A percentile compares a stretch with the other conserved stretches of the same genome.
phyloP scores from a whole-genome alignment of 2,113 vertebrate genomes.

The Poicephalus meyeri region DNA sequence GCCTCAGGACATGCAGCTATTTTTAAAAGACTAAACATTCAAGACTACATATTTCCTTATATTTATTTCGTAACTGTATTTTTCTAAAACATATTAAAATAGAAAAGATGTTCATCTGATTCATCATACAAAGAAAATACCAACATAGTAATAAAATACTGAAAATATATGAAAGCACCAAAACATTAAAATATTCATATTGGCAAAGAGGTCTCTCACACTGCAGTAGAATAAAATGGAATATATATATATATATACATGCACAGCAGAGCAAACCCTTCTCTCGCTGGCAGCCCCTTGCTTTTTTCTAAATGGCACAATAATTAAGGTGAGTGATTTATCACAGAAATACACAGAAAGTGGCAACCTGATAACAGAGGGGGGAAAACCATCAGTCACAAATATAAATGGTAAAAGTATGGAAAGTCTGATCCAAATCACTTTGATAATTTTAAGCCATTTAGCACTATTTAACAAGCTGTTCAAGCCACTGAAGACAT shows the following conservation, averaged over 20 bases:
- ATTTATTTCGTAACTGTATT: conserved; percentile 77
- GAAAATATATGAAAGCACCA: conserved; percentile 82
- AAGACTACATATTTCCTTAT: conserved; percentile 48
- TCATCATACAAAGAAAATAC: conserved; percentile 81
- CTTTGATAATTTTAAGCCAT: background rate
- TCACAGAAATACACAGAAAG: background rate
- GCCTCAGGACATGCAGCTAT: background rate
- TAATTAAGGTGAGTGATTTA: background rate
- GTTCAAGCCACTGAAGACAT: background rate
- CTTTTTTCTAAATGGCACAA: background rate
- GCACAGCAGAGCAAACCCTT: background rate
- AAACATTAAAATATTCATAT: conserved; percentile 78
- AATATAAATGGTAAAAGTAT: background rate
- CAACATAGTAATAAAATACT: conserved; percentile 81
- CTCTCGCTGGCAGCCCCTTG: background rate
- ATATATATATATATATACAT: background rate
- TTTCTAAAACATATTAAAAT: conserved; percentile 83
- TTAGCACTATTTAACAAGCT: background rate
- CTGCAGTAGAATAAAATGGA: background rate
- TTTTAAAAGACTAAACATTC: conserved; percentile 57
- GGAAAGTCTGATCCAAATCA: background rate
- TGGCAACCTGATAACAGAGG: background rate
- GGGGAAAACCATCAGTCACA: background rate
- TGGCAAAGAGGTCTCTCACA: conserved; percentile 61
- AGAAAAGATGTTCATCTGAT: conserved; percentile 79